phyloP scores from a whole-genome alignment of 2,888 invertebrate genomes.

The Tolmerus cingulatus region DNA sequence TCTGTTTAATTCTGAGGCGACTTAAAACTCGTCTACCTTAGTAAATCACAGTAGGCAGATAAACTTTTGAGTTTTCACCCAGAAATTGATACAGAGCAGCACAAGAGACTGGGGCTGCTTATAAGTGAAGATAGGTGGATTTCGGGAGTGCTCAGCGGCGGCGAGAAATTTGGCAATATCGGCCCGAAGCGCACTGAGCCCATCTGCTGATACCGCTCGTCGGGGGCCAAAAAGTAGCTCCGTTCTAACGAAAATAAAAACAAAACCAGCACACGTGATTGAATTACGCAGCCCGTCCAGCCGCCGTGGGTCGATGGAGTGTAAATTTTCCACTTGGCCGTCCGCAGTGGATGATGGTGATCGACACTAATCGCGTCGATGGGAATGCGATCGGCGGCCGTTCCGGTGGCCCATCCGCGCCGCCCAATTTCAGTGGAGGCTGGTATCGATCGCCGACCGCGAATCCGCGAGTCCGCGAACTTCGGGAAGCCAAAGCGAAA shows the following conservation, averaged over 20 bases:
- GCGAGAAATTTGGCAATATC: constrained; percentile 26
- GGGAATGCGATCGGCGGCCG: background rate
- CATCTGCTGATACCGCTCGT: background rate
- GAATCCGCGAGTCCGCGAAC: background rate
- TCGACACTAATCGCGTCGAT: background rate
- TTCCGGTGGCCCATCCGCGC: background rate
- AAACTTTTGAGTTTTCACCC: background rate
- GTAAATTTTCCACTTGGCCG: constrained; percentile 1
- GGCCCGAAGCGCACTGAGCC: background rate
- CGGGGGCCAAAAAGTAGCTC: background rate
- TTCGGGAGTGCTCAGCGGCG: background rate
- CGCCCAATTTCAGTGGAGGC: background rate
- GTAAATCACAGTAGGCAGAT: background rate
- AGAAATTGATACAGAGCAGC: background rate
- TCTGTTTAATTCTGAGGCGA: background rate
- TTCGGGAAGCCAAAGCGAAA: background rate
- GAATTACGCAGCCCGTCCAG: constrained; percentile 5
- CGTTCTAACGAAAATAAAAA: constrained; percentile 11
- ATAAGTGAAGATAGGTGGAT: background rate
- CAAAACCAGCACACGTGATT: constrained; percentile 31
- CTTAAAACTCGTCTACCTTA: background rate
- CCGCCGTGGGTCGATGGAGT: background rate
- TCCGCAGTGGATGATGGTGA: background rate
- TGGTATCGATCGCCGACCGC: background rate
- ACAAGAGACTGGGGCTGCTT: background rate